Base-by-base conservation (phyloP, 23 tunicate genomes). In the Aplidium turbinatum region DNA sequence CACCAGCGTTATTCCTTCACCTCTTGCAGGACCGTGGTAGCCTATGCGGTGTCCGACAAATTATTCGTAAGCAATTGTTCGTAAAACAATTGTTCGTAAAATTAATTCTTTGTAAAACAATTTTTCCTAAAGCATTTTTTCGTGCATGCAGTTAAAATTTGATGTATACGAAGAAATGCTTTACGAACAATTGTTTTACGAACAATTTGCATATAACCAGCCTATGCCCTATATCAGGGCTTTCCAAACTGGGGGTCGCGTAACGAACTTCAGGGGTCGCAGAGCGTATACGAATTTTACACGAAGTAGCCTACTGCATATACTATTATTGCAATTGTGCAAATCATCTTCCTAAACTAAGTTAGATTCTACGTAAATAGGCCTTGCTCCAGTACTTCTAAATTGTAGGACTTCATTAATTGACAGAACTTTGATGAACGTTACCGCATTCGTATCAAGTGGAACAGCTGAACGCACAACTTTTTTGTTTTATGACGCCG, bases 161-260 rank as follows among this genome's bases (percentile, higher is more conserved):
- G n/a, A n/a, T n/a, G n/a, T n/a, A n/a, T n/a, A n/a, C n/a, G n/a
- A n/a, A n/a, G n/a, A n/a, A n/a, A n/a, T n/a, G n/a, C n/a, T n/a
- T n/a, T n/a, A n/a, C n/a, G n/a, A n/a, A n/a, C n/a, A n/a, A n/a
- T n/a, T n/a, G n/a, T n/a, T n/a, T n/a, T n/a, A n/a, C n/a, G n/a
- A n/a, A n/a, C n/a, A n/a, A n/a, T n/a, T n/a, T n/a, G n/a, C n/a
- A n/a, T n/a, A n/a, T n/a, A n/a, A n/a, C n/a, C n/a, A n/a, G n/a
- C n/a, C n/a, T 54, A 25, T 54, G 20, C 5, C 11, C 20, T 62
- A 62, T 35, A 32, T 4, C 68, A 62, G 68, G 68, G 68, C 68
- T 62, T 62, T 38, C 68, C 68, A 62, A 62, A 62, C 38, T 62
- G 68, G 68, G 38, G 68, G 68, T 62, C 38, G 68, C 68, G 68